Conservation (phyloP, 1,140 invertebrate genomes). For the Holcopasites calliopsidis region DNA sequence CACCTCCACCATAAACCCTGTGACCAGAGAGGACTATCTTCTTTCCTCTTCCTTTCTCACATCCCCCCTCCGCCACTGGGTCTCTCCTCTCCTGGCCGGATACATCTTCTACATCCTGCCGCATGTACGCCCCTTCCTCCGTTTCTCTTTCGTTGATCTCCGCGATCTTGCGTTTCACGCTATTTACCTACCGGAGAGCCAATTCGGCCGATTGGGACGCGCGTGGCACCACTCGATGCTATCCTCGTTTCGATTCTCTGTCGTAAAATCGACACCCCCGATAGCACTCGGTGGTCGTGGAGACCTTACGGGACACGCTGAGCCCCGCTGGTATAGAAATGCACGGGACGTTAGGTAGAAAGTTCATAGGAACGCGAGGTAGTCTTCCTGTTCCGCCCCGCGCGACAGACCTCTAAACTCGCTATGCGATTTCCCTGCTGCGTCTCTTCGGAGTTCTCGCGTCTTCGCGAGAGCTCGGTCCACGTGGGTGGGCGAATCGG, state of each 20-base stretch:
- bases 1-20: slow-evolving; percentile 58
- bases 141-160: slow-evolving; percentile 42
- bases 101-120: slow-evolving; percentile 31
- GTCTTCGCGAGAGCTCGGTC: not conserved
- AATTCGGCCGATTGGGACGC: too few species aligned
- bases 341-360: slow-evolving; percentile 36
- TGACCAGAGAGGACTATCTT: slow-evolving; percentile 45
- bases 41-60: slow-evolving; percentile 11
- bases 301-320: not conserved
- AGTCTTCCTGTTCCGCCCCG: too few species aligned
- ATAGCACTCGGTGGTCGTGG: slow-evolving; percentile 40
- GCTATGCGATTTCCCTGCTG: not conserved
- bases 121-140: slow-evolving; percentile 36
- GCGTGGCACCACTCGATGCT: too few species aligned
- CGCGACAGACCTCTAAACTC: too few species aligned
- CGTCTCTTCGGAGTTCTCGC: too few species aligned
- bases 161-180: slow-evolving; percentile 33
- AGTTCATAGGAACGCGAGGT: slow-evolving; percentile 41
- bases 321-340: not conserved
- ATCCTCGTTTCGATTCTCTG: not conserved
- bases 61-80: not conserved
- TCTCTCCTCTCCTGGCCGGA: slow-evolving; percentile 29
- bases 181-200: slow-evolving; percentile 1
- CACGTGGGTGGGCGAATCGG: slow-evolving; percentile 64
- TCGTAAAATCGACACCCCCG: slow-evolving; percentile 12